These are phyloP conservation scores for Pseudotriccus pelzelni DNA, from an alignment of 2,797 vertebrate genomes.

Conservation along the genomic window DNA sequence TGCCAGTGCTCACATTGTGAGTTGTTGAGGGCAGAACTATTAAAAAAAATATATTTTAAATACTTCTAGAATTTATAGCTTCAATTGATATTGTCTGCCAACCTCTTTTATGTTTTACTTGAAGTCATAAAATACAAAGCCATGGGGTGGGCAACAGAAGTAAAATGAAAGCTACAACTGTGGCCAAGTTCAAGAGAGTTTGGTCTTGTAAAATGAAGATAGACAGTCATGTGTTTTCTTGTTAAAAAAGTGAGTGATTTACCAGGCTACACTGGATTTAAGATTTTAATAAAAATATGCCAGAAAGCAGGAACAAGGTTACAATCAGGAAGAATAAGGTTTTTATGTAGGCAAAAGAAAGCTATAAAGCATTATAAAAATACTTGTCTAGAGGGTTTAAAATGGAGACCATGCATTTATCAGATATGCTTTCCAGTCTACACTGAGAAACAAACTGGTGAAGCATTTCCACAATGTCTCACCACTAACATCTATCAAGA, in stretches of 20 bases:
- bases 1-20: neutral
- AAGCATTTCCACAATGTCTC: neutral
- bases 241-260: neutral
- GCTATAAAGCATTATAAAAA: neutral
- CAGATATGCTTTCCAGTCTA: neutral
- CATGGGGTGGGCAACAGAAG: neutral
- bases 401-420: neutral
- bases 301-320: neutral
- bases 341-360: slow-evolving; percentile 7
- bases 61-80: neutral
- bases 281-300: neutral
- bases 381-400: neutral
- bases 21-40: neutral
- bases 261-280: neutral
- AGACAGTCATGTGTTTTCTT: neutral
- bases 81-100: neutral
- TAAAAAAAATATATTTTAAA: neutral
- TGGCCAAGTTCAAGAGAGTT: neutral
- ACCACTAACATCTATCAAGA: neutral
- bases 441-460: neutral
- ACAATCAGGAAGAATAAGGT: neutral
- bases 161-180: neutral
- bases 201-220: neutral
- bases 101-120: neutral
- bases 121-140: neutral